Percentiles rank a stretch among this genome's conserved stretches.
Conservation (phyloP, 2,113 vertebrate genomes). For the Solea senegalensis region DNA sequence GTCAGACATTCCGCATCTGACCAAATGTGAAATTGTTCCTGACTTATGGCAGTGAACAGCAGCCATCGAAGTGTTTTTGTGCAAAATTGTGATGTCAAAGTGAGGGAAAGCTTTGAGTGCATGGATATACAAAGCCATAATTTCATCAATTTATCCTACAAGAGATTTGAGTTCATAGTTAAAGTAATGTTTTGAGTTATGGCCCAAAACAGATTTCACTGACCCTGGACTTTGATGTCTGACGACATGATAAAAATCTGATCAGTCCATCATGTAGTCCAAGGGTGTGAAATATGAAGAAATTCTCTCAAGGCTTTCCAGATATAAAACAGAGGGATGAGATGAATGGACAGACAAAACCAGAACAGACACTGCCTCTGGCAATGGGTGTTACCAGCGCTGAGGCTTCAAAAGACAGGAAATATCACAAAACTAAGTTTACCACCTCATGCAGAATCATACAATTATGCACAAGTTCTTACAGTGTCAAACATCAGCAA, state of each 20-base stretch:
- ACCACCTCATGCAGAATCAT: not conserved
- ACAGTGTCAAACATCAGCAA: not conserved
- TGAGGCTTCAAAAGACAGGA: not conserved
- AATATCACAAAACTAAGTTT: not conserved
- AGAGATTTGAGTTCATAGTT: not conserved
- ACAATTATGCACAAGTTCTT: not conserved
- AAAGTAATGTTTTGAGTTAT: not conserved
- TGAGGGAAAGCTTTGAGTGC: not conserved
- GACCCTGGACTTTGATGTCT: not conserved
- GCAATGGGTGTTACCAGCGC: not conserved
- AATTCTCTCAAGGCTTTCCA: not conserved
- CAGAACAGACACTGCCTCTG: slow-evolving; percentile 1
- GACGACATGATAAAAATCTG: not conserved
- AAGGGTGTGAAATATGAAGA: not conserved
- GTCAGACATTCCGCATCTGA: too few relatives aligned
- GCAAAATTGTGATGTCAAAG: not conserved
- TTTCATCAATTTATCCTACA: not conserved
- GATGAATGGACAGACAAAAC: not conserved
- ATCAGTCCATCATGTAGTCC: not conserved
- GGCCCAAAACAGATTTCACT: not conserved
- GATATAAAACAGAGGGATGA: not conserved
- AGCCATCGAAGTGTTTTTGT: not conserved
- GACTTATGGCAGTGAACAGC: not conserved
- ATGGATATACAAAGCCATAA: not conserved
- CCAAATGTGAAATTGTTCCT: not conserved